These are phyloP conservation scores for Drosophila trapezifrons DNA, from an alignment of 1,140 invertebrate species.

Conservation along the genomic window DNA sequence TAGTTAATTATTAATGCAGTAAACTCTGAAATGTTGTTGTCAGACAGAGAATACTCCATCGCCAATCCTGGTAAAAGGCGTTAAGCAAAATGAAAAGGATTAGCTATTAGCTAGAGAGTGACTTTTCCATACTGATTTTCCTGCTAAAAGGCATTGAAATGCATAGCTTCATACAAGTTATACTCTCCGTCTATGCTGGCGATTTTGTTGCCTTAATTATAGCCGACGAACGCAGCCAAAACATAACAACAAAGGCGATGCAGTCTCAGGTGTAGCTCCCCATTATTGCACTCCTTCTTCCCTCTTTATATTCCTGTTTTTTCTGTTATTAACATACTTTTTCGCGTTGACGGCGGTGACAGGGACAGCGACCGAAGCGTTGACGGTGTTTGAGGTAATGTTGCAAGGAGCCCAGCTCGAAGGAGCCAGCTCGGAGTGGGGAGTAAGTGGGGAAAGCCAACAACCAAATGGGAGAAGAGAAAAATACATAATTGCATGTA, in stretches of 20 bases:
- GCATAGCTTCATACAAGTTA: neutral
- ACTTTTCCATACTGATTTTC: neutral
- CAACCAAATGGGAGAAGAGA: conserved; percentile 33
- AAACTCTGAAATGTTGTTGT: neutral
- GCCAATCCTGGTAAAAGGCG: conserved; percentile 2
- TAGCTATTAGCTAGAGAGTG: neutral
- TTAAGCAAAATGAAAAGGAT: neutral
- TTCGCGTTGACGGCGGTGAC: conserved; percentile 14
- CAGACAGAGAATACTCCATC: neutral
- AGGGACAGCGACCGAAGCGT: conserved; percentile 21
- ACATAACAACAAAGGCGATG: conserved; percentile 13
- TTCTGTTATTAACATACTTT: conserved; percentile 43
- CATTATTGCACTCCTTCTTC: conserved; percentile 10
- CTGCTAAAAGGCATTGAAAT: neutral
- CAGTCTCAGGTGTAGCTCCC: conserved; percentile 26
- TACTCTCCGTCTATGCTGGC: too few relatives aligned
- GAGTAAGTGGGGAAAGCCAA: conserved; percentile 13
- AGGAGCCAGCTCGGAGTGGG: conserved; percentile 3
- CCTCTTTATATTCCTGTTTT: neutral
- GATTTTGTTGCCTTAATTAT: conserved; percentile 23
- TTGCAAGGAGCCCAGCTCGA: conserved; percentile 15
- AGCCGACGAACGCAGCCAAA: conserved; percentile 1
- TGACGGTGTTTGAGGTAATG: conserved; percentile 54
- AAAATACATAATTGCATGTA: conserved; percentile 82
- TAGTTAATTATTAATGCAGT: too few relatives aligned